Evolutionary conservation across 2,797 vertebrate genomes (phyloP), one percentile per base, ranked within the genome.

Genomic region (Spea hammondii): DNA sequence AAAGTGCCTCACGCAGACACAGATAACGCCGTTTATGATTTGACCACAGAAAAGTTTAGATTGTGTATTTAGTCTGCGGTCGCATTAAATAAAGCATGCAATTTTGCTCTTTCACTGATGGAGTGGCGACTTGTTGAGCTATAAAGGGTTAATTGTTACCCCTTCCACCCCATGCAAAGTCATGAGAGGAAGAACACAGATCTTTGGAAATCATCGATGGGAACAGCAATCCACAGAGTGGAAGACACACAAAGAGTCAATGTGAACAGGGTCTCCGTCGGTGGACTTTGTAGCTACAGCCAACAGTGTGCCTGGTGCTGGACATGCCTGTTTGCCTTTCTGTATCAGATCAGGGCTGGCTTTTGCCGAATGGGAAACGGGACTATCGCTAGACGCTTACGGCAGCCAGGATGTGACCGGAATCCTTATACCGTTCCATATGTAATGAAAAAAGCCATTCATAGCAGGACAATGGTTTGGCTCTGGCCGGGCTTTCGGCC

Each of bases 391-490:
- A 55, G 14, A 55, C 4, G 14, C 12, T 60, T 67, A 14, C 50
- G 59, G 53, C 59, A 62, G 79, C 70, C 74, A 82, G 74, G 79
- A 82, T 73, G 70, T 82, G 79, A 82, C 57, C 65, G 65, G 75
- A 45, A 78, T 70, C 51, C 65, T 66, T 70, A 70, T 50, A 57
- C 64, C 49, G 62, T 55, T 2, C 8, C 51, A 47, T 70, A 59
- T 13, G 48, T 46, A 62, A 72, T 47, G 77, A 71, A 68, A 64
- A 45, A 64, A n/a, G 46, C 54, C 75, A 77, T 49, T 73, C 57
- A 65, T 46, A 65, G 50, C 8, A 70, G 45, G 59, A 72, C 79
- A 73, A 74, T 70, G 4, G 46, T 44, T 47, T 62, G 65, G 64
- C 62, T 70, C 53, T 32, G 59, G 14, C 70, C n/a, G 70, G 11